phyloP scores from a whole-genome alignment of 2,797 vertebrate species.

The Pteropus rufus region DNA sequence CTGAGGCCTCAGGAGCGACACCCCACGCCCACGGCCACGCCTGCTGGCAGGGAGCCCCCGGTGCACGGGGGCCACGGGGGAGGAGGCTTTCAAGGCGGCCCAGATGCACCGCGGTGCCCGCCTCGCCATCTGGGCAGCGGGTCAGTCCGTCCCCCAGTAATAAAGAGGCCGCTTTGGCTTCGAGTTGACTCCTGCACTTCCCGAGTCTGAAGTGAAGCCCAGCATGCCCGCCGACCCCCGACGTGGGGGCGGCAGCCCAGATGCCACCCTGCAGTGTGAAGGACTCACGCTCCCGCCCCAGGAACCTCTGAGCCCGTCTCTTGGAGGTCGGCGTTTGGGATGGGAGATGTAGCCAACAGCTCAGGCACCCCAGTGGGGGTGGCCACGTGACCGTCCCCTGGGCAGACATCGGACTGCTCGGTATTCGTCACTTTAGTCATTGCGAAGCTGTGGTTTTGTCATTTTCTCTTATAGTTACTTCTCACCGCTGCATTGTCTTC shows the following conservation, averaged over 20 bases:
- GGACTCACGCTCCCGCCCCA: no score
- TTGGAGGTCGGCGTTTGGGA: rapidly evolving
- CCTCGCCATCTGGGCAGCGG: not conserved
- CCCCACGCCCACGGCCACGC: rapidly evolving
- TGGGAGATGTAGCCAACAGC: rapidly evolving
- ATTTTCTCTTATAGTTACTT: rapidly evolving
- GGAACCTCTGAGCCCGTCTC: rapidly evolving
- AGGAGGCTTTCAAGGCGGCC: not conserved
- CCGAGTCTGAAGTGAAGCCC: not conserved
- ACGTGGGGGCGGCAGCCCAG: no score
- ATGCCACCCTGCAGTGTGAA: no score
- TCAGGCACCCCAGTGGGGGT: rapidly evolving
- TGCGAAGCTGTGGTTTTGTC: not conserved
- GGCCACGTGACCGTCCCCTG: rapidly evolving
- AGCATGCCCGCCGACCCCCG: no score
- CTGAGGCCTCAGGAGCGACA: rapidly evolving
- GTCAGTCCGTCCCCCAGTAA: no score
- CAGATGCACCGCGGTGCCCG: no score
- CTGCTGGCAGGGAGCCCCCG: rapidly evolving
- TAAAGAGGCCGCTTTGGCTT: not conserved
- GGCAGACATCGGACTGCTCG: rapidly evolving
- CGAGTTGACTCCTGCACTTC: not conserved
- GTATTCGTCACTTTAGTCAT: rapidly evolving
- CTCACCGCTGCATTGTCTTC: not conserved
- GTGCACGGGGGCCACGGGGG: not conserved